Base-by-base conservation (phyloP, 2,888 invertebrate species). In the Achlya flavicornis region DNA sequence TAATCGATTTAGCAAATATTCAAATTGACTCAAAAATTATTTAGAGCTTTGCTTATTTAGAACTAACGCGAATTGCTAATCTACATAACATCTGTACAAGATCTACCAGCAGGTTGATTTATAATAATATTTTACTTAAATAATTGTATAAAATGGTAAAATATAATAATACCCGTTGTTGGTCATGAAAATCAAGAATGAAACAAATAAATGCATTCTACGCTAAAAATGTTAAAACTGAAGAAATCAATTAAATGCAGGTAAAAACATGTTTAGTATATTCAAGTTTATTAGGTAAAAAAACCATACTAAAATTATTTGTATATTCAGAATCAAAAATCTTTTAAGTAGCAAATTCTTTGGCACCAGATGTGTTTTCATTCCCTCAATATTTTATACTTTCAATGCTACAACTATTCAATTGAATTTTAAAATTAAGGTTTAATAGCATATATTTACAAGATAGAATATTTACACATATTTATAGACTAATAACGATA, bases 41-140 rank as follows among this genome's bases (percentile, higher is more conserved):
- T 14, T 14, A 14, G 2, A 6, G 46, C n/a, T 7, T 35, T 41
- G 12, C 53, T 53, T 53, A 53, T 7, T 10, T 53, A 53, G 69
- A 69, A 69, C 66, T 69, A 64, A 68, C 67, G 16, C n/a, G 66
- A 73, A 78, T 63, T 75, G 19, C 84, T 86, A 87, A 87, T 69
- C 87, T 88, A 89, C 88, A 88, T 89, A 90, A 90, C 89, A 88
- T 84, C 83, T 87, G 85, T 89, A 90, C 86, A 88, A 68, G 61
- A 72, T 66, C 70, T 68, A 63, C 7, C 12, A n/a, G 26, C 5
- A 60, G 41, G 26, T 19, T 41, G 19, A 19, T 16, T 41, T 43
- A 11, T 14, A 26, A 26, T 26, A 26, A 2, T 26, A 60, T 10
- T 11, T 41, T 26, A 60, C 41, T n/a, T n/a, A n/a, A n/a, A 6